A percentile compares a stretch with the other conserved stretches of the same genome.
Evolutionary conservation across 1,140 invertebrate genomes (phyloP).

Genomic region (Eulimnadia texana): DNA sequence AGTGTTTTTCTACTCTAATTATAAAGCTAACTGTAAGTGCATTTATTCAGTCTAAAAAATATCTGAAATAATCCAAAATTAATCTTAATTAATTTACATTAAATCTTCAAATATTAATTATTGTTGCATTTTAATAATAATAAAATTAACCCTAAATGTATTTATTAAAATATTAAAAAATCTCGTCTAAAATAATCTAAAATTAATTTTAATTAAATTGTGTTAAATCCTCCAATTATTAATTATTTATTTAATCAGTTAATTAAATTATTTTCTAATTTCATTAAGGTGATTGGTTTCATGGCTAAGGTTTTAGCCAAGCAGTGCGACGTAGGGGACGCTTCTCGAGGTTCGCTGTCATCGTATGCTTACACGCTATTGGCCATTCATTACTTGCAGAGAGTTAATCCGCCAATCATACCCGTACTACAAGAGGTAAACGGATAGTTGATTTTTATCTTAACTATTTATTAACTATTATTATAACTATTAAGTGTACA

Average conservation of each 20-base stretch:
- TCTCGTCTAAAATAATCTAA: no score
- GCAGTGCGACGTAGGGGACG: slow-evolving; percentile 45
- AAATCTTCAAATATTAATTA: neutral
- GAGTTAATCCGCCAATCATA: slow-evolving; percentile 39
- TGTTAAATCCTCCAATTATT: neutral
- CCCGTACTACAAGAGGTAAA: slow-evolving; percentile 44
- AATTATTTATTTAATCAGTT: neutral
- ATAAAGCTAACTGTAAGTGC: no score
- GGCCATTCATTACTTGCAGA: slow-evolving; percentile 43
- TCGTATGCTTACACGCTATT: slow-evolving; percentile 47
- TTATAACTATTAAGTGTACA: no score
- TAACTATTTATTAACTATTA: no score
- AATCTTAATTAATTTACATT: neutral
- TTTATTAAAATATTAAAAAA: neutral
- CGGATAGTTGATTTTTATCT: neutral
- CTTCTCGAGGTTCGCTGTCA: slow-evolving; percentile 43
- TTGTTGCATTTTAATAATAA: no score
- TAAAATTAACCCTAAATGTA: no score
- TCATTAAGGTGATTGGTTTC: slow-evolving; percentile 36
- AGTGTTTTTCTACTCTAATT: no score
- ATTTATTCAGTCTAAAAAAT: no score
- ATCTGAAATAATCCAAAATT: no score
- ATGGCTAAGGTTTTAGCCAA: slow-evolving; percentile 43
- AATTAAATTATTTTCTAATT: slow-evolving; percentile 7
- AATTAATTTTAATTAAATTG: neutral